These are phyloP conservation scores for Nasua narica DNA, from an alignment of 2,797 vertebrate species.

Conservation along the genomic window DNA sequence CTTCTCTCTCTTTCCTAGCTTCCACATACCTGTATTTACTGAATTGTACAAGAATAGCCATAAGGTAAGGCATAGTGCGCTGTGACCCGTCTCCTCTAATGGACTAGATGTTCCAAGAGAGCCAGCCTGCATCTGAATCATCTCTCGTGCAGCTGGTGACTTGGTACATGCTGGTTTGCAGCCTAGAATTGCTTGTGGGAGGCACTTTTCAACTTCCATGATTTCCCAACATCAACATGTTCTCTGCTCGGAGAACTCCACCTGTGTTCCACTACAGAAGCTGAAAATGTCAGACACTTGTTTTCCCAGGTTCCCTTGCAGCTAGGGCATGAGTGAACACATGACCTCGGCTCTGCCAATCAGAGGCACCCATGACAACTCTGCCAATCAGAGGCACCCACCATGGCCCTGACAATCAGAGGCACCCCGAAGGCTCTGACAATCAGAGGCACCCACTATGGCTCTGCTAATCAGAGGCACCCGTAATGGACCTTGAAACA, in stretches of 20 bases:
- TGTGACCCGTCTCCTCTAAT: background rate
- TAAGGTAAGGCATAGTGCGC: background rate
- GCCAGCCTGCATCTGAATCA: background rate
- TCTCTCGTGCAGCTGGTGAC: background rate
- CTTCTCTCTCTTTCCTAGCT: background rate
- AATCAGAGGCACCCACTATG: no score
- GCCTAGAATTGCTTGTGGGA: background rate
- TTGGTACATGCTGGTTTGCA: background rate
- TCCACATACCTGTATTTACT: background rate
- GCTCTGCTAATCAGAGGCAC: no score
- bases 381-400: no score
- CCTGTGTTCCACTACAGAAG: background rate
- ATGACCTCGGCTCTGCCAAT: background rate
- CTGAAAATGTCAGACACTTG: background rate
- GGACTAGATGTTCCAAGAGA: background rate
- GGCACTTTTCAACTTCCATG: background rate
- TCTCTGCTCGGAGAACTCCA: background rate
- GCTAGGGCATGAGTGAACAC: background rate
- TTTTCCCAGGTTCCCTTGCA: background rate
- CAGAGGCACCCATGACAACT: background rate
- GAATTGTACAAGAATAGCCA: background rate
- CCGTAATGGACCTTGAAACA: background rate
- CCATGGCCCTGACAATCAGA: background rate
- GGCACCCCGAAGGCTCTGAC: no score
- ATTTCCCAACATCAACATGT: background rate